Evolutionary conservation across 1,140 invertebrate genomes (phyloP).

Genomic region (Hydropsyche tenuis): DNA sequence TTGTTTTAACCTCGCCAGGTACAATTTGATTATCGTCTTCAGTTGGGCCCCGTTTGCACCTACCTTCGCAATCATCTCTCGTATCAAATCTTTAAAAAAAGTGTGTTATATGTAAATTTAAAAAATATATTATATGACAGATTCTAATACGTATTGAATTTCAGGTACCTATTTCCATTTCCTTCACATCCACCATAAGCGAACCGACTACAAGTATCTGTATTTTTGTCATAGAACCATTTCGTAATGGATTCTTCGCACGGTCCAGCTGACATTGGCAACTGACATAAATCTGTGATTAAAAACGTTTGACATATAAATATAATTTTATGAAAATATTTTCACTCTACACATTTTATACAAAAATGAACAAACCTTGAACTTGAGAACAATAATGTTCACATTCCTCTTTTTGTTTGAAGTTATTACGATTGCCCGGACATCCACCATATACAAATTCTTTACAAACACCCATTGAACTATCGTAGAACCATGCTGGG

Average conservation of each 20-base stretch:
- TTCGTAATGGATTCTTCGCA: constrained; percentile 71
- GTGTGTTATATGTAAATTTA: neutral
- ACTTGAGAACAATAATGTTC: constrained; percentile 74
- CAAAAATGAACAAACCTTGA: constrained; percentile 63
- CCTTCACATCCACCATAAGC: constrained; percentile 64
- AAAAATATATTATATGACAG: neutral
- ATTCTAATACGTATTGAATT: constrained; percentile 7
- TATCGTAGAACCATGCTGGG: constrained; percentile 82
- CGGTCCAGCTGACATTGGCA: constrained; percentile 72
- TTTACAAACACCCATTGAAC: constrained; percentile 76
- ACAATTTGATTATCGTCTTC: constrained; percentile 41
- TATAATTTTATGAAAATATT: neutral
- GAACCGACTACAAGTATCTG: constrained; percentile 78
- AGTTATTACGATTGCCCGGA: constrained; percentile 87
- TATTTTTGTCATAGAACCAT: constrained; percentile 83
- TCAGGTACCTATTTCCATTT: constrained; percentile 56
- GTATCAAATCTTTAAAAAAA: constrained; percentile 52
- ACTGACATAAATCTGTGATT: constrained; percentile 74
- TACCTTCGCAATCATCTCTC: constrained; percentile 56
- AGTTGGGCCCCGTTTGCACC: constrained; percentile 52
- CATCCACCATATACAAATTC: constrained; percentile 86
- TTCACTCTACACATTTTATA: neutral
- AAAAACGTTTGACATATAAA: constrained; percentile 9
- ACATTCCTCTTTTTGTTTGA: constrained; percentile 78
- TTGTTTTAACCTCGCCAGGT: constrained; percentile 33